Conservation (phyloP, 2,113 vertebrate genomes). For the Dasyornis broadbenti region DNA sequence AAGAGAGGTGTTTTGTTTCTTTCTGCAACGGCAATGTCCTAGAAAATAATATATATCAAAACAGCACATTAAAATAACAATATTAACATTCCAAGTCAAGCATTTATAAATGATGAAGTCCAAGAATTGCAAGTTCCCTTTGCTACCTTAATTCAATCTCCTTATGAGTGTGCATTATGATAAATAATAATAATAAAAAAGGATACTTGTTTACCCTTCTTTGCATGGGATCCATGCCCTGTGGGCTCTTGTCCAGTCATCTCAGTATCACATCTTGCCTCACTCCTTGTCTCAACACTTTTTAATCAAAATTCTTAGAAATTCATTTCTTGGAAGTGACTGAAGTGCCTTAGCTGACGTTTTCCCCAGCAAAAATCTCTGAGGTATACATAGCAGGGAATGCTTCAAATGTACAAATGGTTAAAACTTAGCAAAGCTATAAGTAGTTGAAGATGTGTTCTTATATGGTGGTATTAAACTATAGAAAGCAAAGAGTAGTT, state of each 20-base stretch:
- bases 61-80: background rate
- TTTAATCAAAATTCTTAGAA: constrained; percentile 44
- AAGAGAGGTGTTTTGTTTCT: background rate
- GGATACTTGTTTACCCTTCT: constrained; percentile 2
- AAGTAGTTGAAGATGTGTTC: background rate
- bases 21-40: background rate
- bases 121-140: background rate
- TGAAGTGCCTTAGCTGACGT: background rate
- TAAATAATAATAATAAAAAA: too few relatives aligned
- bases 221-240: background rate
- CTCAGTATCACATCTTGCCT: background rate
- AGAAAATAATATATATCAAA: background rate
- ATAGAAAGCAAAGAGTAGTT: background rate
- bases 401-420: background rate
- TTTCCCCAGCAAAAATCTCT: background rate
- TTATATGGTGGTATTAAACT: background rate
- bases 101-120: background rate
- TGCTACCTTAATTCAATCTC: background rate
- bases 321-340: constrained; percentile 18
- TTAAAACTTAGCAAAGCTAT: background rate
- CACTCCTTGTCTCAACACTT: background rate
- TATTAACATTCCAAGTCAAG: background rate
- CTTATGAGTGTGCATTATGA: background rate
- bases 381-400: background rate
- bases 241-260: background rate